A percentile compares a stretch with the other conserved stretches of the same genome.
Conservation (phyloP, 2,797 vertebrate species). For the Acipenser ruthenus region DNA sequence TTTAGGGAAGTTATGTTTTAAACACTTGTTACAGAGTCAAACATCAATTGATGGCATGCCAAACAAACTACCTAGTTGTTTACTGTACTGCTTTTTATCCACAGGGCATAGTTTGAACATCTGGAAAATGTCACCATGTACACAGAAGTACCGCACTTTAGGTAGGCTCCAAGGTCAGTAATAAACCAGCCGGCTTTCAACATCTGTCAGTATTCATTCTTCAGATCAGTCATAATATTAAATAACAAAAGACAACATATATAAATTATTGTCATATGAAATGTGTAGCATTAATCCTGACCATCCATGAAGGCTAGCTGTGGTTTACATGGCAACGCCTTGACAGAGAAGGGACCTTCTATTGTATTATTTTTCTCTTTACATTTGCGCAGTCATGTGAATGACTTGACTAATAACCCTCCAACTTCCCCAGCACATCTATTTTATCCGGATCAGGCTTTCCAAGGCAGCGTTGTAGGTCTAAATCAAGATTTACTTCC, state of each 20-base stretch:
- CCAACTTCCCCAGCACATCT: background rate
- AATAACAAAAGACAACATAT: background rate
- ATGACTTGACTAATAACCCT: background rate
- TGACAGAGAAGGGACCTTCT: too few relatives aligned
- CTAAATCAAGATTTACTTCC: conserved; percentile 2
- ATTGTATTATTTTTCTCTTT: background rate
- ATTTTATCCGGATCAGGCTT: background rate
- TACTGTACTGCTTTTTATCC: too few relatives aligned
- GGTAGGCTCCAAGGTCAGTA: background rate
- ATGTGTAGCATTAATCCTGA: background rate
- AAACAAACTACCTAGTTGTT: too few relatives aligned
- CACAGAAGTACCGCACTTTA: background rate
- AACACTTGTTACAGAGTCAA: too few relatives aligned
- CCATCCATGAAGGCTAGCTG: background rate
- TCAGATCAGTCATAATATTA: background rate
- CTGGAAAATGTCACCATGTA: too few relatives aligned
- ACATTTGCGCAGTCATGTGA: background rate
- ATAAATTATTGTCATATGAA: background rate
- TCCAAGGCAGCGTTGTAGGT: background rate
- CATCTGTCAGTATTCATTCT: background rate
- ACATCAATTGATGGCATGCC: too few relatives aligned
- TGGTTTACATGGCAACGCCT: too few relatives aligned
- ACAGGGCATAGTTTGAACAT: too few relatives aligned
- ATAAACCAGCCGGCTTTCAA: background rate
- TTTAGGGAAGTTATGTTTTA: too few relatives aligned